Percentiles rank a stretch among this genome's conserved stretches.
Evolutionary conservation across 2,888 invertebrate species (phyloP).

Genomic region (Acanthosepion pharaonis): DNA sequence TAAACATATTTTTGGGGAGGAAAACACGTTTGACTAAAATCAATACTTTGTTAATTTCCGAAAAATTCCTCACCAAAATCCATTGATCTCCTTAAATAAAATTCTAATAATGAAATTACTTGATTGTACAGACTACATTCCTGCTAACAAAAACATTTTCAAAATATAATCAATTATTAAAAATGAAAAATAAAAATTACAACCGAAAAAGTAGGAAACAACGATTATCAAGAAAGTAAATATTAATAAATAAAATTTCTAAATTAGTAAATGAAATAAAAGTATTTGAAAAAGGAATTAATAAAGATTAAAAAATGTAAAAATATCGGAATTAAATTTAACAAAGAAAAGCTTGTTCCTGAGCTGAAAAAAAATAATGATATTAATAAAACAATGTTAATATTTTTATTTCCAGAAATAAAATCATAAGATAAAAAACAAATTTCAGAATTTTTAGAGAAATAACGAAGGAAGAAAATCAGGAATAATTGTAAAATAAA

Average conservation of each 20-base stretch:
- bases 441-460: background rate
- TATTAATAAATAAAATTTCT: background rate
- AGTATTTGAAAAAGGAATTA: background rate
- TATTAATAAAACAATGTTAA: conserved; percentile 6
- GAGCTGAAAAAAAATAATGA: background rate
- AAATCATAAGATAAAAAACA: background rate
- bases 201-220: background rate
- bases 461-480: background rate
- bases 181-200: conserved; percentile 8
- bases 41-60: conserved; percentile 33
- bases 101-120: conserved; percentile 33
- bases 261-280: conserved; percentile 6
- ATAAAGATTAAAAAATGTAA: background rate
- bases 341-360: background rate
- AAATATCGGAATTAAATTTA: background rate
- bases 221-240: background rate
- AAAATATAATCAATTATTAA: conserved; percentile 9
- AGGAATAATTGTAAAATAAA: background rate
- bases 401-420: background rate
- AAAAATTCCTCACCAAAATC: conserved; percentile 33
- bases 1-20: conserved; percentile 17
- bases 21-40: conserved; percentile 6
- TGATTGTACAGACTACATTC: conserved; percentile 33
- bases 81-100: conserved; percentile 23
- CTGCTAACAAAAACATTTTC: background rate